Evolutionary conservation across 2,797 vertebrate genomes (phyloP).

Genomic region (Pipistrellus pipistrellus): DNA sequence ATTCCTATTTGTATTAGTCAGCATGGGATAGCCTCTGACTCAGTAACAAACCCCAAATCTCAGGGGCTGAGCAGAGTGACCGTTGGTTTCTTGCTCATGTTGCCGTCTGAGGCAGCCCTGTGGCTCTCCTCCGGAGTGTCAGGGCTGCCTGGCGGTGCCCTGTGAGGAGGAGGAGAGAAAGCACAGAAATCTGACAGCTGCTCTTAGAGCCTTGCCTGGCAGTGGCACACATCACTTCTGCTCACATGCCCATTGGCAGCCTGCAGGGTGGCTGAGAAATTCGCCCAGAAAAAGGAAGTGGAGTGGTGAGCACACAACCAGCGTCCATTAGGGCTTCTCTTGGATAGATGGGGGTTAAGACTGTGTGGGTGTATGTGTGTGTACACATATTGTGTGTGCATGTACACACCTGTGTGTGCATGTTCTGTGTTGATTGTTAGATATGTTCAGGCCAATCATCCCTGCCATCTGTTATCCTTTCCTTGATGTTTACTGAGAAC

Average conservation of each 20-base stretch:
- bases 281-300: background rate
- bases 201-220: background rate
- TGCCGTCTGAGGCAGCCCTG: background rate
- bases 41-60: background rate
- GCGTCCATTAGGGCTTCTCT: too few relatives aligned
- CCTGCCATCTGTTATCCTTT: background rate
- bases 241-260: background rate
- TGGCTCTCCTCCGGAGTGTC: background rate
- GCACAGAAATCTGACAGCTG: rapidly evolving
- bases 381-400: background rate
- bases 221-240: rapidly evolving
- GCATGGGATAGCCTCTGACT: background rate
- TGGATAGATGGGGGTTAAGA: background rate
- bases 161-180: background rate
- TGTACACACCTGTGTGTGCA: background rate
- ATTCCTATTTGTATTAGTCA: background rate
- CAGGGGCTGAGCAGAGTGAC: background rate
- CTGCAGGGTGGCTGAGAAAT: background rate
- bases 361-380: background rate
- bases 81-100: background rate
- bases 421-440: background rate
- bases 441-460: background rate
- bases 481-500: background rate
- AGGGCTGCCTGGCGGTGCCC: background rate
- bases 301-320: background rate